These are phyloP conservation scores for Epirrhoe tristata DNA, from an alignment of 2,888 invertebrate species.

Conservation along the genomic window DNA sequence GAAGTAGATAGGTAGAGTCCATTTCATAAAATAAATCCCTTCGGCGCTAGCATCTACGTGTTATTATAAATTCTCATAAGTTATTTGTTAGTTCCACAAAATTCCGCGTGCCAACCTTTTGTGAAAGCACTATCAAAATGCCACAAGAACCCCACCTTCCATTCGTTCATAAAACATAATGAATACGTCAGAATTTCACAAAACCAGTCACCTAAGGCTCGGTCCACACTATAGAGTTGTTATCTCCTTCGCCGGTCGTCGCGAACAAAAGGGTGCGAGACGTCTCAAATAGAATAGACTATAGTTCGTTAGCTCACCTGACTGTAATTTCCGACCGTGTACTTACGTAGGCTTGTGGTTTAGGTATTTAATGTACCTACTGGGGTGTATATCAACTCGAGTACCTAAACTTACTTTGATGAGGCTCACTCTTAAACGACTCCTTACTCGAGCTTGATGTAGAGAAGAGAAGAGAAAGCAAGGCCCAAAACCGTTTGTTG, in stretches of 20 bases:
- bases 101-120: too few species aligned
- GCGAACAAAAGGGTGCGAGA: conserved; percentile 36
- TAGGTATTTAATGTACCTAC: not conserved
- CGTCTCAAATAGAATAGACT: conserved; percentile 31
- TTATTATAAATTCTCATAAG: too few species aligned
- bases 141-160: not conserved
- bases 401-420: not conserved
- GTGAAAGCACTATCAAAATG: too few species aligned
- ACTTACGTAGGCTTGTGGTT: not conserved
- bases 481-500: too few species aligned
- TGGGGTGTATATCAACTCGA: not conserved
- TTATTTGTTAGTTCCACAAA: too few species aligned
- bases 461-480: too few species aligned
- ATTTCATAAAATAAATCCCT: too few species aligned
- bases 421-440: too few species aligned
- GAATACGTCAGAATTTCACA: not conserved
- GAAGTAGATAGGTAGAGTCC: too few species aligned
- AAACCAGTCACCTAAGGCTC: conserved; percentile 17
- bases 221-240: conserved; percentile 19
- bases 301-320: conserved; percentile 33
- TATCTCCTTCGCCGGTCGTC: conserved; percentile 33
- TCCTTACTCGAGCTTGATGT: too few species aligned
- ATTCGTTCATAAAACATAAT: not conserved
- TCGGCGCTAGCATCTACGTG: too few species aligned
- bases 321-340: conserved; percentile 21